These are phyloP conservation scores for Chamaea fasciata DNA, from an alignment of 2,113 vertebrate genomes.

Conservation along the genomic window DNA sequence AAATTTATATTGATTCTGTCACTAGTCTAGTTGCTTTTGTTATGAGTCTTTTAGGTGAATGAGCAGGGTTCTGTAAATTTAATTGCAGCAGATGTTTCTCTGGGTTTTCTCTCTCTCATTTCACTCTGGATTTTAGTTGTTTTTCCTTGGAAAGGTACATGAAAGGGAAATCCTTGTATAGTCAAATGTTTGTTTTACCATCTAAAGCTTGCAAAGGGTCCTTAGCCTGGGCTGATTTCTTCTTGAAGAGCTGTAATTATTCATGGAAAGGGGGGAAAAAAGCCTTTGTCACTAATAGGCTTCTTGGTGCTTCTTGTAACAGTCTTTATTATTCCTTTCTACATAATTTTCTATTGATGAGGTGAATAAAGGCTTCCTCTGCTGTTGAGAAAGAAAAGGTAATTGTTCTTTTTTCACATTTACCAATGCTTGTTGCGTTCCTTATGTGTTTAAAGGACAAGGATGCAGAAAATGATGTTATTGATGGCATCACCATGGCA, in stretches of 20 bases:
- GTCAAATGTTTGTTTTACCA: slow-evolving; percentile 71
- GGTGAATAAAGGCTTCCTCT: slow-evolving; percentile 61
- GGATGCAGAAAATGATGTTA: slow-evolving; percentile 71
- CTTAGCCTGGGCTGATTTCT: slow-evolving; percentile 50
- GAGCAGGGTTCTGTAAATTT: slow-evolving; percentile 22
- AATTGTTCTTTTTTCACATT: slow-evolving; percentile 64
- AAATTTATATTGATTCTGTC: slow-evolving; percentile 3
- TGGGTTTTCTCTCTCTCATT: slow-evolving; percentile 38
- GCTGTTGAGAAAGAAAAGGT: slow-evolving; percentile 47
- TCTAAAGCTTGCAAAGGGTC: slow-evolving; percentile 51
- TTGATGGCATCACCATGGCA: slow-evolving; percentile 74
- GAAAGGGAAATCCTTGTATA: slow-evolving; percentile 67
- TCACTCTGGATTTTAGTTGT: slow-evolving; percentile 37
- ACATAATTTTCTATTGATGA: slow-evolving; percentile 69
- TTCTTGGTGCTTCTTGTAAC: slow-evolving; percentile 59
- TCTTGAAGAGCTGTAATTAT: slow-evolving; percentile 67
- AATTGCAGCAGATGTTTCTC: slow-evolving; percentile 60
- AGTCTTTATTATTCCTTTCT: slow-evolving; percentile 67
- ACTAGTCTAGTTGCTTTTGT: slow-evolving; percentile 2
- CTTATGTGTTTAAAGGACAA: slow-evolving; percentile 67
- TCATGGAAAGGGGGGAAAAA: slow-evolving; percentile 60
- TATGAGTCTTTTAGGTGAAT: not conserved
- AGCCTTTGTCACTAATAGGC: slow-evolving; percentile 70
- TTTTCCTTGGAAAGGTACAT: slow-evolving; percentile 63
- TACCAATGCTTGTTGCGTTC: slow-evolving; percentile 59